A percentile compares a stretch with the other conserved stretches of the same genome.
These are phyloP conservation scores for Lacerta agilis DNA, from an alignment of 2,797 vertebrate species.

Conservation along the genomic window DNA sequence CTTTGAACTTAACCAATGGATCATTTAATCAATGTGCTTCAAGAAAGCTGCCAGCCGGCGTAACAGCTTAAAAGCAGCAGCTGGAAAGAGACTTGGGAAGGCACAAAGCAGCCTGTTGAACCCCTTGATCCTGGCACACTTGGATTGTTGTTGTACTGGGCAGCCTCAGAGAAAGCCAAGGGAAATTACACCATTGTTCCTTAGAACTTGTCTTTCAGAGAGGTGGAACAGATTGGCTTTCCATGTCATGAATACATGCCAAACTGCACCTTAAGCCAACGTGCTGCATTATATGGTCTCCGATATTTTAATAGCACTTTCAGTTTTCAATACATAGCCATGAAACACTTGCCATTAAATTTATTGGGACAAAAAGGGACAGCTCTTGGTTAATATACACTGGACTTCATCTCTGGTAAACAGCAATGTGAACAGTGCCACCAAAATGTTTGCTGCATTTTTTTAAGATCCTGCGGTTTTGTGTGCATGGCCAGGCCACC, in stretches of 20 bases:
- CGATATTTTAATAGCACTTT: rapidly evolving
- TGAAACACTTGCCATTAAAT: neutral
- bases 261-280: neutral
- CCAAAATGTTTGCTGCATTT: neutral
- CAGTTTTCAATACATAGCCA: neutral
- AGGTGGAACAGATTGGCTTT: neutral
- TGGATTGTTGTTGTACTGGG: rapidly evolving
- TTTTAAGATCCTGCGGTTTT: neutral
- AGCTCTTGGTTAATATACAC: neutral
- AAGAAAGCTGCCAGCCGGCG: conserved; percentile 46
- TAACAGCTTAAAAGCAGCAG: neutral
- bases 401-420: neutral
- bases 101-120: neutral
- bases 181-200: rapidly evolving
- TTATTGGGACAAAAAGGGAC: neutral
- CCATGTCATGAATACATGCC: rapidly evolving
- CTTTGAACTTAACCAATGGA: conserved; percentile 59
- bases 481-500: no score
- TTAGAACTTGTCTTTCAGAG: neutral
- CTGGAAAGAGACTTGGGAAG: neutral
- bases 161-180: neutral
- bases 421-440: no score
- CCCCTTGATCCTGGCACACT: neutral
- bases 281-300: rapidly evolving
- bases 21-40: conserved; percentile 50